A percentile compares a stretch with the other conserved stretches of the same genome.
Evolutionary conservation across 2,797 vertebrate species (phyloP).

Genomic region (Huso huso): DNA sequence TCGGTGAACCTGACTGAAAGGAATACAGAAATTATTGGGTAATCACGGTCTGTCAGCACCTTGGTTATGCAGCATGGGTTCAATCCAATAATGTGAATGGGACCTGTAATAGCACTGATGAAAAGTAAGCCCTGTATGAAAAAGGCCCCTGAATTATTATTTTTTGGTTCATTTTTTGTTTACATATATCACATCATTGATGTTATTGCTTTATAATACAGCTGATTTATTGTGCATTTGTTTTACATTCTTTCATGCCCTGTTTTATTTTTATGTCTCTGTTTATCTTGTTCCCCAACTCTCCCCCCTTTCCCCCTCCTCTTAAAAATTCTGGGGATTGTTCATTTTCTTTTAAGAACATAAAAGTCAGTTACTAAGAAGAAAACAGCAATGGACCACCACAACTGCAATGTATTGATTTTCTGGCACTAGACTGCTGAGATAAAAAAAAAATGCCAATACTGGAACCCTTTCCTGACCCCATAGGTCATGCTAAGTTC

Average conservation of each 20-base stretch:
- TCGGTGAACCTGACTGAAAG: slow-evolving; percentile 87
- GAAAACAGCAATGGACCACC: slow-evolving; percentile 1
- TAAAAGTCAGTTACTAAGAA: slow-evolving; percentile 14
- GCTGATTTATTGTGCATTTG: no score
- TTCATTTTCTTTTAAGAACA: slow-evolving; percentile 14
- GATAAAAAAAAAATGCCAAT: slow-evolving; percentile 63
- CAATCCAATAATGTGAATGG: slow-evolving; percentile 82
- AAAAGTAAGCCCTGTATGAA: slow-evolving; percentile 39
- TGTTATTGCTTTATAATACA: not conserved
- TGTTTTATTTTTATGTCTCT: not conserved
- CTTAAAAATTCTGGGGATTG: not conserved
- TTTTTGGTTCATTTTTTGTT: slow-evolving; percentile 6
- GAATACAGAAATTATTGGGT: slow-evolving; percentile 94
- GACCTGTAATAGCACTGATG: slow-evolving; percentile 82
- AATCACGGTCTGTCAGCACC: slow-evolving; percentile 92
- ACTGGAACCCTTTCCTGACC: slow-evolving; percentile 49
- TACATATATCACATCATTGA: slow-evolving; percentile 5
- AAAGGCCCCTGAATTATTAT: slow-evolving; percentile 12
- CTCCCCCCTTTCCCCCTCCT: not conserved
- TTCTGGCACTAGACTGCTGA: slow-evolving; percentile 42
- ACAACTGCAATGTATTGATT: slow-evolving; percentile 50
- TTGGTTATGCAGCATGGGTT: slow-evolving; percentile 78
- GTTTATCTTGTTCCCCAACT: not conserved
- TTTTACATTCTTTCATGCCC: no score
- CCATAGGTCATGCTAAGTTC: slow-evolving; percentile 61